Conservation (phyloP, 2,113 vertebrate genomes). For the Ictalurus furcatus region DNA sequence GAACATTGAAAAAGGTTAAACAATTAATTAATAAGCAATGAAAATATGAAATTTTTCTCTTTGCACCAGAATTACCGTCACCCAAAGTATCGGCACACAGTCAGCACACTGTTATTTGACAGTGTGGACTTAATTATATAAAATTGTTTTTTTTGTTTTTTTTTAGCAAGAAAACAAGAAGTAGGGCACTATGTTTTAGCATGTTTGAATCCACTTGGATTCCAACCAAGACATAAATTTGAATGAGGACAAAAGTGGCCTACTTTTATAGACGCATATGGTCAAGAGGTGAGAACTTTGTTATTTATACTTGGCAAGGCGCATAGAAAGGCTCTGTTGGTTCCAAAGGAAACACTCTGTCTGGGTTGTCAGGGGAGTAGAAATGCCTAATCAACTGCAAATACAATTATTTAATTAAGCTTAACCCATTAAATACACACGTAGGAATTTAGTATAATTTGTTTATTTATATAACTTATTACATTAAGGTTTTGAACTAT, state of each 20-base stretch:
- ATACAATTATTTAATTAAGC: not conserved
- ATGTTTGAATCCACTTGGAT: not conserved
- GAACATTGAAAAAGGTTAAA: not conserved
- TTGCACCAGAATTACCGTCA: not conserved
- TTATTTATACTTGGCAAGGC: not conserved
- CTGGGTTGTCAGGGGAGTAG: not conserved
- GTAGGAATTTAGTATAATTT: not conserved
- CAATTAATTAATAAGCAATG: not conserved
- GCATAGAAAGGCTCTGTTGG: not conserved
- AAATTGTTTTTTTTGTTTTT: not conserved
- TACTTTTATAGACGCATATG: not conserved
- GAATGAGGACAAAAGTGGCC: not conserved
- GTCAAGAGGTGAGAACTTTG: not conserved
- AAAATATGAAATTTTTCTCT: not conserved
- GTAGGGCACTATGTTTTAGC: not conserved
- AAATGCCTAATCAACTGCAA: not conserved
- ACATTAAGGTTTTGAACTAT: not conserved
- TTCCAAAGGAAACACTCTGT: not conserved
- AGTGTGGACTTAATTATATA: not conserved
- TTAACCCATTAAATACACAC: not conserved
- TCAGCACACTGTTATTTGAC: not conserved
- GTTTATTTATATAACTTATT: slow-evolving; percentile 15
- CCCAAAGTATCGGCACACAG: not conserved
- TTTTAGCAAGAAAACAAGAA: not conserved
- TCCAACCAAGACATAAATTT: not conserved